Evolutionary conservation across 2,113 vertebrate genomes (phyloP).

Genomic region (Narcine bancroftii): DNA sequence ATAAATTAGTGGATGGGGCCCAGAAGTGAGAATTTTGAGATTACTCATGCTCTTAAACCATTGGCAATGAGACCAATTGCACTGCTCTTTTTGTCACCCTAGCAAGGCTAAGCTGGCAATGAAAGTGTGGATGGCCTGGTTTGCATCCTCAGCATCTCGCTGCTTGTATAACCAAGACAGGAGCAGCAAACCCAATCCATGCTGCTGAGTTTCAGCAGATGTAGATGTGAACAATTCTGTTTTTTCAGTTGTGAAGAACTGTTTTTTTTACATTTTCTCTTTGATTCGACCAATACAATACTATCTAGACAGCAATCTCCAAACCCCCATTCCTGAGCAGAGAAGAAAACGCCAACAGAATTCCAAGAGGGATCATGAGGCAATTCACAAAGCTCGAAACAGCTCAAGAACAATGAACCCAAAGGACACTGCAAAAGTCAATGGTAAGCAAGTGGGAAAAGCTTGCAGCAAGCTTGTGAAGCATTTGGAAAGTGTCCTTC

Average conservation of each 20-base stretch:
- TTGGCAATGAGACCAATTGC: neutral
- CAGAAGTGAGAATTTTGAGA: neutral
- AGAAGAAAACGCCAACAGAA: neutral
- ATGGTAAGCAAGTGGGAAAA: slow-evolving; percentile 42
- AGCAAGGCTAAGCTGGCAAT: neutral
- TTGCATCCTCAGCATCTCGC: neutral
- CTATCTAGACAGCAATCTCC: neutral
- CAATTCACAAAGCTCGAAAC: slow-evolving; percentile 37
- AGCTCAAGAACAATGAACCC: neutral
- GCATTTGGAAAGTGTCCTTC: neutral
- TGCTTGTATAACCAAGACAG: neutral
- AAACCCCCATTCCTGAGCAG: neutral
- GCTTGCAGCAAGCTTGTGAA: neutral
- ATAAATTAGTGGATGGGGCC: neutral
- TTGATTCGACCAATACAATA: neutral
- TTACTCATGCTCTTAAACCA: neutral
- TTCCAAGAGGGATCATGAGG: neutral
- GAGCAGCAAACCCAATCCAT: neutral
- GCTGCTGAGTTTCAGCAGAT: neutral
- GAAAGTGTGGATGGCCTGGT: neutral
- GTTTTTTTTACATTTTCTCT: neutral
- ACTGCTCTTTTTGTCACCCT: neutral
- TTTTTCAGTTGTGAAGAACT: neutral
- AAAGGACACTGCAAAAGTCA: slow-evolving; percentile 33
- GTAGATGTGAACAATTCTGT: neutral